Evolutionary conservation across 2,797 vertebrate species (phyloP).

Genomic region (Yasuhikotakia modesta): DNA sequence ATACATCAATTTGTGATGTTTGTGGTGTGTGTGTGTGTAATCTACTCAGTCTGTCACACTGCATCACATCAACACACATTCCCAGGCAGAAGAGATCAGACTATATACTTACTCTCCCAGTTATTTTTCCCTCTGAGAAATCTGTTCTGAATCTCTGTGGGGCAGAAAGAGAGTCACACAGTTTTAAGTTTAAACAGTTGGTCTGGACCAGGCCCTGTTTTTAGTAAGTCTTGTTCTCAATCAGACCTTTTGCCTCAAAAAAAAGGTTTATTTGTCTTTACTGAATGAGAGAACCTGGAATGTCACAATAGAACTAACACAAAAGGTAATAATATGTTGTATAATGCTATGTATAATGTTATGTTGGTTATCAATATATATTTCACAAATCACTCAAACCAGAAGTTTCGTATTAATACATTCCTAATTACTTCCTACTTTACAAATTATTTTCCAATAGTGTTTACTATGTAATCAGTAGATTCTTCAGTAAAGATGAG

Average conservation of each 20-base stretch:
- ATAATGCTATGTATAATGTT: too few species aligned
- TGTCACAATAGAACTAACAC: too few species aligned
- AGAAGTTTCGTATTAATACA: too few species aligned
- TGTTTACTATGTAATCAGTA: neutral
- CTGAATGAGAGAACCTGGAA: too few species aligned
- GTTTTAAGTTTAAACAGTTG: neutral
- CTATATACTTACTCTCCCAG: constrained; percentile 87
- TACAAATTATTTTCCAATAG: neutral
- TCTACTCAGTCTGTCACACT: neutral
- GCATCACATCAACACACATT: neutral
- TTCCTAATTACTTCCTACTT: too few species aligned
- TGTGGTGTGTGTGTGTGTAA: neutral
- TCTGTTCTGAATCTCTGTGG: constrained; percentile 96
- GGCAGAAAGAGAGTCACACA: constrained; percentile 32
- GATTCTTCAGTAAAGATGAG: neutral
- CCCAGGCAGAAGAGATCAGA: neutral
- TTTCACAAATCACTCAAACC: too few species aligned
- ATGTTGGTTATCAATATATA: too few species aligned
- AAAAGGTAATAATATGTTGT: too few species aligned
- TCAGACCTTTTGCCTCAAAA: too few species aligned
- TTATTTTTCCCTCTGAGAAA: constrained; percentile 98
- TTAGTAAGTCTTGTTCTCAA: neutral
- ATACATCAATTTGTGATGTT: neutral
- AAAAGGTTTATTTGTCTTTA: too few species aligned
- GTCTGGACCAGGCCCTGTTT: neutral